Evolutionary conservation across 2,797 vertebrate species (phyloP).

Genomic region (Peromyscus melanophrys): DNA sequence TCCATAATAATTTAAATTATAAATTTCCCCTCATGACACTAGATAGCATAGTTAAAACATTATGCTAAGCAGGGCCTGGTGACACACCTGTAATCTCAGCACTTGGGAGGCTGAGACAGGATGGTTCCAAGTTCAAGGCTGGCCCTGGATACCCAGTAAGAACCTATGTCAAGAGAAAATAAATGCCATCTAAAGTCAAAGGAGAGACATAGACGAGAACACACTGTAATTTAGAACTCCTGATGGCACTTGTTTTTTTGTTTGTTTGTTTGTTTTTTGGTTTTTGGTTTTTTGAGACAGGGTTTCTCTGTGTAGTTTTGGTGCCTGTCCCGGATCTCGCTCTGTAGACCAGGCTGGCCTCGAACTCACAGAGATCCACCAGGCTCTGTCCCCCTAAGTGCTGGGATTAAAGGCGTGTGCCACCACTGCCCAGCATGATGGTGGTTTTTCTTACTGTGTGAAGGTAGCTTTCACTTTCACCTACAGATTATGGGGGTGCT

Average conservation of each 20-base stretch:
- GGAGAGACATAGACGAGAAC: neutral
- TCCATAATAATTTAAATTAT: neutral
- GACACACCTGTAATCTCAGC: neutral
- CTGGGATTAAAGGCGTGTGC: too few species aligned
- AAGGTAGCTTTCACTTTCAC: neutral
- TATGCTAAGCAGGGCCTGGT: neutral
- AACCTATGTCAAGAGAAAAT: neutral
- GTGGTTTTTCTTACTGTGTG: neutral
- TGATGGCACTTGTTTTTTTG: too few species aligned
- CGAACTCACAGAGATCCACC: too few species aligned
- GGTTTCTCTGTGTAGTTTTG: too few species aligned
- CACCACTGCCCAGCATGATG: too few species aligned
- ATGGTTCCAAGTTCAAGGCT: neutral
- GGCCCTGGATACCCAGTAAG: neutral
- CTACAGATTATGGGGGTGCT: fast-evolving
- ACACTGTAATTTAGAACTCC: neutral
- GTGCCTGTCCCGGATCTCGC: too few species aligned
- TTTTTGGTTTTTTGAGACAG: too few species aligned
- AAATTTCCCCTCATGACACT: neutral
- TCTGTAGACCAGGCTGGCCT: too few species aligned
- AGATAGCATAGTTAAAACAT: neutral
- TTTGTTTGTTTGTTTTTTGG: too few species aligned
- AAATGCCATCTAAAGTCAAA: neutral
- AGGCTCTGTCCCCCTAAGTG: too few species aligned
- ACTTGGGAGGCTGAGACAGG: neutral